Evolutionary conservation across 2,113 vertebrate species (phyloP).

Genomic region (Mustela lutreola): DNA sequence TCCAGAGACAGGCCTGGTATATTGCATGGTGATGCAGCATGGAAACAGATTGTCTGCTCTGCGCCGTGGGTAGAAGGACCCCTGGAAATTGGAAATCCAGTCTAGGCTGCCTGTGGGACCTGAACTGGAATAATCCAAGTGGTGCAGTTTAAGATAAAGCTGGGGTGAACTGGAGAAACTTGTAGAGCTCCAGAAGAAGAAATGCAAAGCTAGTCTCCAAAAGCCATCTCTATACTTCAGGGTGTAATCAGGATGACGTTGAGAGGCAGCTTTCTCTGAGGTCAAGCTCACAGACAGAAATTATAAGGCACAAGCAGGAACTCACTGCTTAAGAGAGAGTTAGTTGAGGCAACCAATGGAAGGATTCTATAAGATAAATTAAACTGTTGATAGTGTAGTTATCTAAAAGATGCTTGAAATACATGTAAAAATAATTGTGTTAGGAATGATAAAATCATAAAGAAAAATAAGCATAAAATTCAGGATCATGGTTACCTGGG

Average conservation of each 20-base stretch:
- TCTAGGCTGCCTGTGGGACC: not conserved
- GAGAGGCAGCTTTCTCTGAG: not conserved
- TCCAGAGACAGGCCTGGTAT: not conserved
- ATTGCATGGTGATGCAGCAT: not conserved
- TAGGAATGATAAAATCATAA: not conserved
- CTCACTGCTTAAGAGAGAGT: not conserved
- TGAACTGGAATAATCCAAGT: not conserved
- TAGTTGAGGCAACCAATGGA: not conserved
- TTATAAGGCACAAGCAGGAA: not conserved
- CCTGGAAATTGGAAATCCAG: not conserved
- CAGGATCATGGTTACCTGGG: not conserved
- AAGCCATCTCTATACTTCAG: not conserved
- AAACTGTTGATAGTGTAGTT: not conserved
- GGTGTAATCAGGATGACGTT: not conserved
- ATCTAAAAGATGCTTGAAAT: slow-evolving; percentile 26
- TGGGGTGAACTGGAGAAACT: not conserved
- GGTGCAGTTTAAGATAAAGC: not conserved
- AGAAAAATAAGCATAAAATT: not conserved
- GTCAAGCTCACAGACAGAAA: not conserved
- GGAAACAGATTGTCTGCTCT: not conserved
- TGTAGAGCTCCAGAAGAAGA: not conserved
- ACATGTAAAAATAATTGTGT: not conserved
- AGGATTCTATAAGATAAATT: not conserved
- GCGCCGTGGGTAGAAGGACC: not conserved
- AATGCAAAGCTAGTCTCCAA: not conserved